Evolutionary conservation across 2,797 vertebrate genomes (phyloP), one percentile per base, ranked within the genome.

Genomic region (Rhynchotus rufescens): DNA sequence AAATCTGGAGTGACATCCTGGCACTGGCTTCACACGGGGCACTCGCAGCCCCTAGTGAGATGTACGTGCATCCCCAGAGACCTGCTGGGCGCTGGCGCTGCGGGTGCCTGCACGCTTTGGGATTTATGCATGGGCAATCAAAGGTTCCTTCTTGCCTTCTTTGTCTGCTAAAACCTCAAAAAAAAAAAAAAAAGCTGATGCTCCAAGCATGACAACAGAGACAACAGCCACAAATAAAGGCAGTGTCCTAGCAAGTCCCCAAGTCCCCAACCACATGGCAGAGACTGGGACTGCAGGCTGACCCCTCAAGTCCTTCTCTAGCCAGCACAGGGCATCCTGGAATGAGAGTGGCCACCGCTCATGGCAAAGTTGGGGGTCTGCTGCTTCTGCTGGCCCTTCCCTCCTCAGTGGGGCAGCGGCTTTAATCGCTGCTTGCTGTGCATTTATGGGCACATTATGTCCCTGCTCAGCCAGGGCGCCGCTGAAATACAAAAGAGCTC

Each of bases 11-110:
- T 21, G 69, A 66, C 71, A 66, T 60, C 59, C 40, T 45, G 5
- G 81, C 38, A 10, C 10, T 49, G 59, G 61, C 30, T 36, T 11
- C 80, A 81, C 83, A 42, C 7, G 61, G 26, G 73, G 59, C 78
- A 76, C 51, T 17, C 51, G 34, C 77, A 30, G 8, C 0, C n/a
- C 32, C 23, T 5, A 44, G n/a, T 26, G 34, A 32, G 67, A 75
- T 1, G 32, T 60, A 60, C 68, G 42, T 56, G 8, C 22, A 22
- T 40, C 67, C 65, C 74, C 56, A 2, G 74, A 30, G 64, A 60
- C 62, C 26, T 0, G 0, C 1, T 2, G 30, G 4, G 0, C 0
- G 2, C 77, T 30, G 69, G 32, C 40, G 67, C 45, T 65, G 32
- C 0, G 12, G 42, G 7, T n/a, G 62, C 28, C 69, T 12, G 14